These are phyloP conservation scores for Valencia hispanica DNA, from an alignment of 2,797 vertebrate genomes.

Conservation along the genomic window DNA sequence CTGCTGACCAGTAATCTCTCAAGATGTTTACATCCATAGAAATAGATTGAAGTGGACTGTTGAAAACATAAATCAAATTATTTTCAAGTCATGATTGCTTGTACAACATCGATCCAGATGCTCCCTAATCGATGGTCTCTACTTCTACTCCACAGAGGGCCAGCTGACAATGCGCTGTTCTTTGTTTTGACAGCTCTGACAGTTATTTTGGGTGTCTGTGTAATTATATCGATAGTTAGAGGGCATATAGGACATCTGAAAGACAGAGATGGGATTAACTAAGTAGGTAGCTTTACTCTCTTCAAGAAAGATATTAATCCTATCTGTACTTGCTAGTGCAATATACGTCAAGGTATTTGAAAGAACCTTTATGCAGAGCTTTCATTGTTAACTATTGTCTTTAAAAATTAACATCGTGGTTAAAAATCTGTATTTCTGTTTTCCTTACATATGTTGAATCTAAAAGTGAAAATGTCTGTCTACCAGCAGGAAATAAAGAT, in stretches of 20 bases:
- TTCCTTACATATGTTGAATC: neutral
- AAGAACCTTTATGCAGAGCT: neutral
- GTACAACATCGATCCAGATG: conserved; percentile 54
- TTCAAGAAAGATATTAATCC: neutral
- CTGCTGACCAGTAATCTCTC: conserved; percentile 21
- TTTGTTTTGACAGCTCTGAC: conserved; percentile 57
- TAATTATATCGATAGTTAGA: conserved; percentile 16
- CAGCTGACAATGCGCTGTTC: conserved; percentile 16
- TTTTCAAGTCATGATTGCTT: conserved; percentile 34
- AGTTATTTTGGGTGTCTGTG: conserved; percentile 33
- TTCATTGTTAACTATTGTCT: neutral
- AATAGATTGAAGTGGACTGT: conserved; percentile 43
- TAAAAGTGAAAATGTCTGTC: neutral
- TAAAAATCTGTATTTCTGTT: neutral
- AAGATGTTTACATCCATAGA: conserved; percentile 38
- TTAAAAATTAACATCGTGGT: neutral
- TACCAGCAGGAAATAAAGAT: conserved; percentile 21
- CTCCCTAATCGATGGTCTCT: conserved; percentile 30
- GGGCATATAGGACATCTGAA: neutral
- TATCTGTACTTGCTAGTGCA: neutral
- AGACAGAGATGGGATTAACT: neutral
- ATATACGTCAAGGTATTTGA: neutral
- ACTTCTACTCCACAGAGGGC: conserved; percentile 17
- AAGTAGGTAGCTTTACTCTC: neutral
- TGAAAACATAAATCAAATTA: conserved; percentile 37